Base-by-base conservation (phyloP, 2,888 invertebrate genomes). In the Ophraella communa region DNA sequence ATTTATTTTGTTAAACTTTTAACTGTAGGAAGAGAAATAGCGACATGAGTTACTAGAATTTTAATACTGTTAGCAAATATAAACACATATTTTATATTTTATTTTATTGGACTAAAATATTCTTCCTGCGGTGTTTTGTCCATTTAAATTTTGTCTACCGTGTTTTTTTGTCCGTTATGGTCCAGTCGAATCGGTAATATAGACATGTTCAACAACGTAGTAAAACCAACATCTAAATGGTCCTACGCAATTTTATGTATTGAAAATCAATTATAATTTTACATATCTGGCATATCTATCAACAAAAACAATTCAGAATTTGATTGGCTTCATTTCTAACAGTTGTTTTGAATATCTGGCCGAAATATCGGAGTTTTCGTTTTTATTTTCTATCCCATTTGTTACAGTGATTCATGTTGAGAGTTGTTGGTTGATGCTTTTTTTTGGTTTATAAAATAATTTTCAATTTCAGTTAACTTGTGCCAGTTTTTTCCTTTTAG, bases 281-380 rank as follows among this genome's bases (percentile, higher is more conserved):
- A 59, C 64, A 39, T 54, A 59, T 64, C 54, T 33, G 54, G 59
- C 54, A 30, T 39, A 53, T 58, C 54, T 54, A 59, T 53, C 64
- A 54, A 57, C 54, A 44, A 59, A 64, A 58, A 54, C 59, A 59
- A 64, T 59, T 59, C 47, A n/a, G 42, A 39, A 53, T 59, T 64
- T 64, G 59, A 64, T 64, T 64, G 64, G 54, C 35, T 64, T 49
- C 54, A 54, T 54, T 64, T 47, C 39, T 47, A 54, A 47, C 56
- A 59, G 60, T 64, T 55, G 61, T 54, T 54, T 63, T 52, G 57
- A 49, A 57, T 57, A 63, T 63, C 63, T 44, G 44, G 45, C n/a
- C 33, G 57, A 45, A 60, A 54, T 60, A 60, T 60, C 42, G 14
- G 44, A 60, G 18, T 52, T 60, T 27, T 52, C 51, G 14, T 42